Conservation (phyloP, 1,140 invertebrate genomes). For the Musca domestica region DNA sequence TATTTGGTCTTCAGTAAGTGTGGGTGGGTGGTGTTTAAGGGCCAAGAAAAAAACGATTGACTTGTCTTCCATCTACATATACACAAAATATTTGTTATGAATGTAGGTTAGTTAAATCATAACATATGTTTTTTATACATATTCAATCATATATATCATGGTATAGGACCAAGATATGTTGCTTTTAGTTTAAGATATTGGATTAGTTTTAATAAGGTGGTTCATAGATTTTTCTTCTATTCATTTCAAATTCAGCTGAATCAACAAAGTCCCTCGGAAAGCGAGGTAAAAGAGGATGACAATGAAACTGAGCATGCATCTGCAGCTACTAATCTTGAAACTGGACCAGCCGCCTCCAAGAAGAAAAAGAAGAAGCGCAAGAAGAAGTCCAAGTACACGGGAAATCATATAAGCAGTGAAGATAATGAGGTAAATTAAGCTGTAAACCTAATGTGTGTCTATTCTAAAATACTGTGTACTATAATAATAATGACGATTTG, state of each 20-base stretch:
- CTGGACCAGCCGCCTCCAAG: slow-evolving; percentile 30
- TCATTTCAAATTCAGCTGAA: slow-evolving; percentile 55
- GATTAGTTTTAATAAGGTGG: slow-evolving; percentile 28
- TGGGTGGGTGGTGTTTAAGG: neutral
- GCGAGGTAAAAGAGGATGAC: slow-evolving; percentile 70
- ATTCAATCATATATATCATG: neutral
- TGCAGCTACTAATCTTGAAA: slow-evolving; percentile 54
- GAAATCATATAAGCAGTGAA: slow-evolving; percentile 60
- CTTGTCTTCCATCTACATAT: slow-evolving; percentile 1
- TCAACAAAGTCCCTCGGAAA: slow-evolving; percentile 63
- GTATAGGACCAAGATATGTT: neutral
- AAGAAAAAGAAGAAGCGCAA: slow-evolving; percentile 67
- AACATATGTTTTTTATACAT: neutral
- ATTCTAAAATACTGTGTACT: no score
- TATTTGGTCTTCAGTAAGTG: neutral
- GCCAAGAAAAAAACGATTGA: neutral
- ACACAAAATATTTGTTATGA: neutral
- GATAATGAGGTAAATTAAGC: slow-evolving; percentile 62
- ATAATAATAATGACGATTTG: no score
- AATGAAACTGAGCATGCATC: slow-evolving; percentile 63
- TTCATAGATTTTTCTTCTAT: slow-evolving; percentile 24
- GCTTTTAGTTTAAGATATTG: neutral
- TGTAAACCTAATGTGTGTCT: no score
- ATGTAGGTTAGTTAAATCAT: slow-evolving; percentile 11
- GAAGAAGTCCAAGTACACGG: slow-evolving; percentile 60